Base-by-base conservation (phyloP, 2,113 vertebrate genomes). In the Bagarius yarrelli region DNA sequence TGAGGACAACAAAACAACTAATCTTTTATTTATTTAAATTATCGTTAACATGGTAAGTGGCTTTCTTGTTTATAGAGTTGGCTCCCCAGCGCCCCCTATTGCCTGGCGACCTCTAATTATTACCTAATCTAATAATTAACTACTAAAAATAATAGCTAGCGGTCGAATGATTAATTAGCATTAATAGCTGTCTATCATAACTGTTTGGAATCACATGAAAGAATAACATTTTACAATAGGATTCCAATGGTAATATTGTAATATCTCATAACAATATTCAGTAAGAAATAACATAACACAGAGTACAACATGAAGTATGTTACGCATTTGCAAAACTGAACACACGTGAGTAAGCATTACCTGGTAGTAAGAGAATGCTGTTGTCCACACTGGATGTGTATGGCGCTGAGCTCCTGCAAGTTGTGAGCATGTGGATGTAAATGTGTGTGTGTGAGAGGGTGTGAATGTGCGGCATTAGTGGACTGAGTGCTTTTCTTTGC, bases 321-420 rank as follows among this genome's bases (percentile, higher is more conserved):
- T 53, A 56, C n/a, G 5, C 47, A n/a, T n/a, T 34, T 34, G 34
- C 9, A 15, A 78, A 34, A 23, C 14, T 53, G 47, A 82, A 40
- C 36, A 40, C 36, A 53, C 12, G 16, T 15, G 12, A 53, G 73
- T 40, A 50, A 66, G 3, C 5, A 8, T 83, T 76, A 99, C 97
- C 97, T 99, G 86, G 96, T 94, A 47, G 93, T 97, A 76, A 98
- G 95, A 0, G 96, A 95, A 70, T 94, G 94, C 88, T 94, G 95
- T 87, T 96, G 94, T 0, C 94, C 93, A 89, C 94, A 95, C 87
- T 96, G 98, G 91, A 99, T 98, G 88, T 98, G 97, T 89, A 99
- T 96, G 81, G 98, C 96, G 92, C 97, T 99, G 89, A 99, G 98
- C 91, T 99, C 98, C 89, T 99, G 98, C 90, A 99, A 92, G 87